Conservation (phyloP, 2,113 vertebrate genomes). For the Rutilus rutilus region DNA sequence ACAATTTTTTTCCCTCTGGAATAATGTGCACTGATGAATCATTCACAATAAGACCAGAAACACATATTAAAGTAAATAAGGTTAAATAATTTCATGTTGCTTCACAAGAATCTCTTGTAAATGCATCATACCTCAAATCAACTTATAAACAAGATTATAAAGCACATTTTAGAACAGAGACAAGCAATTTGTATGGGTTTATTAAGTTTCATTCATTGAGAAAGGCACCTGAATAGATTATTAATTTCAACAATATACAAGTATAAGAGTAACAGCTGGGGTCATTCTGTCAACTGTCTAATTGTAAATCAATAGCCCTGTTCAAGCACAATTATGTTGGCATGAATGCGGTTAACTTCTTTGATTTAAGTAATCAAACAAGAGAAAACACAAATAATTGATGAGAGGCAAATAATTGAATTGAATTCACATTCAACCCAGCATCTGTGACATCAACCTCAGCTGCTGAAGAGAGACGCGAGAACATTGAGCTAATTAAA, state of each 20-base stretch:
- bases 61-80: not conserved
- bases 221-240: not conserved
- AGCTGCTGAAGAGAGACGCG: conserved; percentile 42
- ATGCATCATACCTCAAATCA: not conserved
- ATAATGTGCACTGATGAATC: not conserved
- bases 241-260: conserved; percentile 1
- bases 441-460: conserved; percentile 55
- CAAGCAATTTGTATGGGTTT: not conserved
- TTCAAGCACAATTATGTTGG: conserved; percentile 38
- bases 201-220: not conserved
- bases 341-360: conserved; percentile 38
- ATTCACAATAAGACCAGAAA: not conserved
- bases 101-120: not conserved
- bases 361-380: conserved; percentile 55
- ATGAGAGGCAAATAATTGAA: conserved; percentile 60
- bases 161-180: not conserved
- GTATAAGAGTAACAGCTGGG: conserved; percentile 5
- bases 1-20: not conserved
- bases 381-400: conserved; percentile 55
- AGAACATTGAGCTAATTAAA: conserved; percentile 52
- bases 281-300: not conserved
- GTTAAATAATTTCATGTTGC: not conserved
- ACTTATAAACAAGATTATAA: not conserved
- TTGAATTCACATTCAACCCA: conserved; percentile 48
- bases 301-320: conserved; percentile 47